Conservation (phyloP, 2,888 invertebrate genomes). For the Lasius platythorax region DNA sequence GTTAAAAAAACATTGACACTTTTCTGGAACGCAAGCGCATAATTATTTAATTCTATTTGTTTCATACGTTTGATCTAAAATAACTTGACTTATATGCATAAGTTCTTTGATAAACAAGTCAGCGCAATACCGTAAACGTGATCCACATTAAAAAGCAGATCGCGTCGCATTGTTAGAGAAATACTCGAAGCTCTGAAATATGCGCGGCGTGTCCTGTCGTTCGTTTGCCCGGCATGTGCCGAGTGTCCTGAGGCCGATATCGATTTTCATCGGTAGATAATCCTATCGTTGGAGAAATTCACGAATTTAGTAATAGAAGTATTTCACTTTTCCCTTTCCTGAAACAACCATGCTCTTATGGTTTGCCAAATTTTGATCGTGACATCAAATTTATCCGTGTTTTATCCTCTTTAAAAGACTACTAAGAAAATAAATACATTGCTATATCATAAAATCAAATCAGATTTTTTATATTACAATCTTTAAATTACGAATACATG, state of each 20-base stretch:
- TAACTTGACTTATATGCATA: constrained; percentile 43
- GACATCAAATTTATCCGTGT: neutral
- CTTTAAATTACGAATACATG: neutral
- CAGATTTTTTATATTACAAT: neutral
- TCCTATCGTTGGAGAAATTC: constrained; percentile 57
- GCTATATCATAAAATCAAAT: neutral
- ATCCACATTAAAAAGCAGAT: constrained; percentile 63
- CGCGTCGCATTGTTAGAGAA: constrained; percentile 66
- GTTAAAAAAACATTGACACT: neutral
- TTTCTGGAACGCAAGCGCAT: neutral
- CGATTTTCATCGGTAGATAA: constrained; percentile 68
- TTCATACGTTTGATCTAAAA: constrained; percentile 2
- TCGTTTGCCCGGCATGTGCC: constrained; percentile 69
- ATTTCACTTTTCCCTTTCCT: neutral
- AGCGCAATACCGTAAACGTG: constrained; percentile 53
- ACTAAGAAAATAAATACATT: neutral
- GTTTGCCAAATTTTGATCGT: neutral
- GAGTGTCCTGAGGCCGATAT: constrained; percentile 60
- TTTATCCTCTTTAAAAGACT: neutral
- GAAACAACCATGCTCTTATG: neutral
- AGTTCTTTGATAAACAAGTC: constrained; percentile 63
- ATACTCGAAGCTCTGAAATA: constrained; percentile 67
- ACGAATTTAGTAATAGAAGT: constrained; percentile 38
- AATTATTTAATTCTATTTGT: constrained; percentile 5
- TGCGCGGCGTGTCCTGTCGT: constrained; percentile 63